Percentiles rank a stretch among this genome's conserved stretches.
Evolutionary conservation across 2,113 vertebrate genomes (phyloP).

Genomic region (Oryzias curvinotus): DNA sequence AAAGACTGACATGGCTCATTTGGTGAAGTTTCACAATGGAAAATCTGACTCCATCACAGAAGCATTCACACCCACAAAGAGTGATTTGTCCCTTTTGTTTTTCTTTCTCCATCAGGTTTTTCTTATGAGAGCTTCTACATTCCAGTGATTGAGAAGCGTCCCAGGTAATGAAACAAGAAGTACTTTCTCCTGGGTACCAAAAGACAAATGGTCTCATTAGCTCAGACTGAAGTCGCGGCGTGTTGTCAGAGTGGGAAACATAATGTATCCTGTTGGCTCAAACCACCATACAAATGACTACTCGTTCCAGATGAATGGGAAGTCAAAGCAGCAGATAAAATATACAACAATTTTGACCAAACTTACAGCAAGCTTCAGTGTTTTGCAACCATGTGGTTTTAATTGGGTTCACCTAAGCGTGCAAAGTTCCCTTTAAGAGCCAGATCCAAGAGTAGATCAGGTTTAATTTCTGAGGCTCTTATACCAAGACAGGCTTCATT

Average conservation of each 20-base stretch:
- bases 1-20: too few relatives aligned
- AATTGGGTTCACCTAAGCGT: conserved; percentile 29
- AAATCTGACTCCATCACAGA: too few relatives aligned
- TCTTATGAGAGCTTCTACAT: conserved; percentile 45
- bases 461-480: background rate
- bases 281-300: conserved; percentile 51
- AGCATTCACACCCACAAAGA: too few relatives aligned
- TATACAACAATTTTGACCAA: conserved; percentile 21
- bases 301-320: conserved; percentile 47
- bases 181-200: conserved; percentile 47
- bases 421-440: background rate
- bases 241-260: conserved; percentile 57
- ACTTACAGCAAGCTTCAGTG: conserved; percentile 25
- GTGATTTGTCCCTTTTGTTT: too few relatives aligned
- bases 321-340: conserved; percentile 34
- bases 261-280: conserved; percentile 57
- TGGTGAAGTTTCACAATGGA: too few relatives aligned
- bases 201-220: conserved; percentile 74
- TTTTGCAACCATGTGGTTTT: conserved; percentile 14
- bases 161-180: conserved; percentile 64
- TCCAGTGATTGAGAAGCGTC: conserved; percentile 38
- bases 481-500: background rate
- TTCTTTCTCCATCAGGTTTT: too few relatives aligned
- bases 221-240: conserved; percentile 43
- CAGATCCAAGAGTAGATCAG: background rate